Conservation (phyloP, 2,113 vertebrate species). For the Nycticorax nycticorax region DNA sequence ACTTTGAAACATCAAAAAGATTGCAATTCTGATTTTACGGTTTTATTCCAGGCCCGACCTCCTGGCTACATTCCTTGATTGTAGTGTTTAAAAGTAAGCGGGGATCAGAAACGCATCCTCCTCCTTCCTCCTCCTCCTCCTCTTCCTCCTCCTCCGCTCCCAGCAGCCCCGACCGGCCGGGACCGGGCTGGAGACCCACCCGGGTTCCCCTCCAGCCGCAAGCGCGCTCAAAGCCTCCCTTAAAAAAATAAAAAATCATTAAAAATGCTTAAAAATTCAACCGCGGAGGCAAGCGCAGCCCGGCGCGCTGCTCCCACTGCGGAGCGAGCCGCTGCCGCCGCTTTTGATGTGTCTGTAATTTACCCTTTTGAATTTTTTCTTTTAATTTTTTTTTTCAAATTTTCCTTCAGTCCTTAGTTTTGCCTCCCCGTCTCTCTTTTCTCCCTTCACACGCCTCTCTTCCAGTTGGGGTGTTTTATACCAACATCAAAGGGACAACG, state of each 20-base stretch:
- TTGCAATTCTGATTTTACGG: conserved; percentile 57
- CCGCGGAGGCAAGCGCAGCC: too few species aligned
- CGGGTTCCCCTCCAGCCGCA: neutral
- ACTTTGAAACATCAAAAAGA: conserved; percentile 66
- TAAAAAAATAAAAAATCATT: accelerated
- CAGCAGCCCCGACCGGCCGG: neutral
- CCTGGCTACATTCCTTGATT: conserved; percentile 47
- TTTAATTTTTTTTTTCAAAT: neutral
- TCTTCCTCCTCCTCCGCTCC: neutral
- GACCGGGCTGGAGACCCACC: neutral
- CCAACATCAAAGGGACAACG: conserved; percentile 27
- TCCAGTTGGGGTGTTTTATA: conserved; percentile 19
- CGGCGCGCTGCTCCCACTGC: neutral
- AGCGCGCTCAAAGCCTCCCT: neutral
- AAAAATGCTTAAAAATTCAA: neutral
- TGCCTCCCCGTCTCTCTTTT: neutral
- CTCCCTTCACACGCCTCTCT: conserved; percentile 2
- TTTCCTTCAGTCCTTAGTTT: neutral
- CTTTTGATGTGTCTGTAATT: neutral
- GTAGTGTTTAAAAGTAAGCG: conserved; percentile 21
- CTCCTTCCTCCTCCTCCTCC: neutral
- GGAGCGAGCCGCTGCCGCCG: neutral
- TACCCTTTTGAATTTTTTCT: neutral
- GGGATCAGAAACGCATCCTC: neutral
- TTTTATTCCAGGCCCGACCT: conserved; percentile 58